Evolutionary conservation across 2,888 invertebrate species (phyloP).

Genomic region (Julus scandinavius): DNA sequence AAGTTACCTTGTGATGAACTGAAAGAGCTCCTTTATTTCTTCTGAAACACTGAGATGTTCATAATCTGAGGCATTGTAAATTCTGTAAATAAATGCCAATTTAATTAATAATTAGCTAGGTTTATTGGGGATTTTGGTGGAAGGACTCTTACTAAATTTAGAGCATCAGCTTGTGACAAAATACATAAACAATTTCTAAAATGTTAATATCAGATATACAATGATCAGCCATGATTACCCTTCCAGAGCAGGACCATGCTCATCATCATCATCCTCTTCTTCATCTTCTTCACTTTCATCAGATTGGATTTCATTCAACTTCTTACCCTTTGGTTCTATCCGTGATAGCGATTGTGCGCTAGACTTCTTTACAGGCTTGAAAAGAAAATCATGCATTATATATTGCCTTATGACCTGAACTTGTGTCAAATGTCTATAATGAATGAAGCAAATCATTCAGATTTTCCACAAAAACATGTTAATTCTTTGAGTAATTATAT

Average conservation of each 20-base stretch:
- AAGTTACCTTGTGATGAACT: conserved; percentile 85
- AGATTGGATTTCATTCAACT: conserved; percentile 17
- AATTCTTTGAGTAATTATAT: too few species aligned
- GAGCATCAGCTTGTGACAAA: too few species aligned
- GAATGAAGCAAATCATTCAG: too few species aligned
- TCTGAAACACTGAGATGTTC: conserved; percentile 82
- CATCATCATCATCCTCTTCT: conserved; percentile 62
- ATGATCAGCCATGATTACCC: conserved; percentile 59
- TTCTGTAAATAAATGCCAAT: conserved; percentile 63
- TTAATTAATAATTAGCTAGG: conserved; percentile 58
- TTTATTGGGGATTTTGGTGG: conserved; percentile 57
- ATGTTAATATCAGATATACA: neutral
- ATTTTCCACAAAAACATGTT: too few species aligned
- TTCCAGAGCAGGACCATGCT: conserved; percentile 58
- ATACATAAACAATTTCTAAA: neutral
- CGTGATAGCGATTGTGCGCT: neutral
- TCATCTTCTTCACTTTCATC: conserved; percentile 62
- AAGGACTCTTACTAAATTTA: too few species aligned
- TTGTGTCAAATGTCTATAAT: too few species aligned
- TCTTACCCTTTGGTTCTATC: conserved; percentile 28
- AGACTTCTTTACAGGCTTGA: conserved; percentile 5
- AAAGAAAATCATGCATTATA: neutral
- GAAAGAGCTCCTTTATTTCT: conserved; percentile 92
- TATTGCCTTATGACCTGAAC: too few species aligned
- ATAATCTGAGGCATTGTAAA: conserved; percentile 85